These are phyloP conservation scores for Caligus rogercresseyi DNA, from an alignment of 1,140 invertebrate species.

Conservation along the genomic window DNA sequence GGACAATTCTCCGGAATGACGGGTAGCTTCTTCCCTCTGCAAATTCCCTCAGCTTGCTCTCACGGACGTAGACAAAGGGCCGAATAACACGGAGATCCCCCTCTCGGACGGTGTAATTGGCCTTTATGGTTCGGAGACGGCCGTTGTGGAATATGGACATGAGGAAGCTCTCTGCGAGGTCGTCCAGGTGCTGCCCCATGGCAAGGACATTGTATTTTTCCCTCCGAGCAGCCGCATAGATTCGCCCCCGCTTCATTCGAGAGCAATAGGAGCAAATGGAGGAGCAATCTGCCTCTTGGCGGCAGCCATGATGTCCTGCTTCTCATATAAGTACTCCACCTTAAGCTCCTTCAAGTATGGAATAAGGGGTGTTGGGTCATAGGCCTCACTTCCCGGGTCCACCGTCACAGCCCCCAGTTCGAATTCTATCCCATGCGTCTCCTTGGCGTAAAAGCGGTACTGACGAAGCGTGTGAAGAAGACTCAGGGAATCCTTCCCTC, in stretches of 20 bases:
- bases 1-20: conserved; percentile 42
- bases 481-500: conserved; percentile 57
- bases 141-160: conserved; percentile 65
- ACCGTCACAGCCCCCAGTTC: conserved; percentile 54
- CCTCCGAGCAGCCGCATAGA: conserved; percentile 52
- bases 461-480: conserved; percentile 64
- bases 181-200: conserved; percentile 67
- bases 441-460: conserved; percentile 52
- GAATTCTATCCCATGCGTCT: conserved; percentile 54
- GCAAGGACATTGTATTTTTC: conserved; percentile 67
- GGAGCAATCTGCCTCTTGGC: conserved; percentile 32
- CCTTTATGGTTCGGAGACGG: conserved; percentile 56
- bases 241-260: conserved; percentile 45
- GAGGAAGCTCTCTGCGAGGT: conserved; percentile 61
- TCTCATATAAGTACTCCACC: conserved; percentile 14
- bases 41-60: conserved; percentile 49
- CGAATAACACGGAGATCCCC: conserved; percentile 61
- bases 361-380: conserved; percentile 46
- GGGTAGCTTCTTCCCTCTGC: conserved; percentile 45
- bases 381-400: conserved; percentile 40
- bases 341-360: conserved; percentile 44
- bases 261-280: conserved; percentile 51
- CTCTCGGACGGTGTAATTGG: conserved; percentile 50
- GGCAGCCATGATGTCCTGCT: conserved; percentile 33
- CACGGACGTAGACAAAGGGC: conserved; percentile 68